Conservation (phyloP, 2,888 invertebrate genomes). For the Sarcophaga variegata region DNA sequence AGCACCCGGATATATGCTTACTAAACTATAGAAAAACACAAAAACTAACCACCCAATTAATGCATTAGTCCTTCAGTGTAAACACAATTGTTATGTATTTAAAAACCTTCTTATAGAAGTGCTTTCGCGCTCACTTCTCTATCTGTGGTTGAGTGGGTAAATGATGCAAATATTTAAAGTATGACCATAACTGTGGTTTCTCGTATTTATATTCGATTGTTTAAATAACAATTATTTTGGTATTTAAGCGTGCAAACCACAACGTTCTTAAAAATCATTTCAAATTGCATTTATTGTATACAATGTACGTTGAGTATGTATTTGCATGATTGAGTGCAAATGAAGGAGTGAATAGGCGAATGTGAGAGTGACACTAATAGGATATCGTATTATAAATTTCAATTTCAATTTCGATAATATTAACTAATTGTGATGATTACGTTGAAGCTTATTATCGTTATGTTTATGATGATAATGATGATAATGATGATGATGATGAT, state of each 20-base stretch:
- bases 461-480: not conserved
- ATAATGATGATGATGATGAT: not conserved
- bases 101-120: not conserved
- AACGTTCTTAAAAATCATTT: not conserved
- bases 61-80: not conserved
- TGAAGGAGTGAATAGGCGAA: not conserved
- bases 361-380: constrained; percentile 39
- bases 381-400: constrained; percentile 29
- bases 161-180: constrained; percentile 13
- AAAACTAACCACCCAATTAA: not conserved
- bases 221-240: constrained; percentile 38
- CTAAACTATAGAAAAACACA: not conserved
- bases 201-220: constrained; percentile 15
- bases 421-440: constrained; percentile 30
- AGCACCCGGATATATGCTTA: no score
- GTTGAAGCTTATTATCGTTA: not conserved
- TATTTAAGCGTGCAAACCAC: not conserved
- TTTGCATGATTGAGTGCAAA: no score
- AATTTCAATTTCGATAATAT: constrained; percentile 42
- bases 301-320: no score
- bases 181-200: constrained; percentile 30
- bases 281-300: not conserved
- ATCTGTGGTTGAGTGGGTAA: not conserved
- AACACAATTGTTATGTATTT: not conserved
- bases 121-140: not conserved